These are phyloP conservation scores for Sarotherodon lohbergeri DNA, from an alignment of 2,113 vertebrate species.

Conservation along the genomic window DNA sequence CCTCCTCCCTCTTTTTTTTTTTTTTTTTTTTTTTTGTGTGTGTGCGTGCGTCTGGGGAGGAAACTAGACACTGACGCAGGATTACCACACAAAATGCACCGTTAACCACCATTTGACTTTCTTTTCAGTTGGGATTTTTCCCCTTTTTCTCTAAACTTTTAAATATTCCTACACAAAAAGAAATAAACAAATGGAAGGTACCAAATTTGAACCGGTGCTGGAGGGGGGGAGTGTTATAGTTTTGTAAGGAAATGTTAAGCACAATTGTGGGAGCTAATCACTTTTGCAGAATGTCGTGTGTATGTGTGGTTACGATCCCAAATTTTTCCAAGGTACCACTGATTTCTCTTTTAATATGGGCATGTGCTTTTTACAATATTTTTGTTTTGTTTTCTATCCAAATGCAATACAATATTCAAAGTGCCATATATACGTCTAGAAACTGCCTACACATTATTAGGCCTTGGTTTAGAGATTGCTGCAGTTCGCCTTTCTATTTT, in stretches of 20 bases:
- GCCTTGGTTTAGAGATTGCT: constrained; percentile 72
- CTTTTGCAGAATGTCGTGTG: constrained; percentile 56
- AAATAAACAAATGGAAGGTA: constrained; percentile 9
- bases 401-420: constrained; percentile 73
- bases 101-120: constrained; percentile 44
- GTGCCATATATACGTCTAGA: constrained; percentile 74
- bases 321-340: constrained; percentile 58
- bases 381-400: constrained; percentile 64
- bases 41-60: no score
- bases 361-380: constrained; percentile 68
- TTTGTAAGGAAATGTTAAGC: constrained; percentile 56
- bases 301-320: constrained; percentile 39
- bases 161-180: constrained; percentile 27
- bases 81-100: constrained; percentile 61
- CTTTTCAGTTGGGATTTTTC: constrained; percentile 17
- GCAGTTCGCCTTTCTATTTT: constrained; percentile 64
- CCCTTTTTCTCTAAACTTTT: constrained; percentile 14
- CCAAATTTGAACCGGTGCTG: constrained; percentile 51
- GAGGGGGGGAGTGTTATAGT: constrained; percentile 34
- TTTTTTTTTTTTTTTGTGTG: no score
- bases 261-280: constrained; percentile 59
- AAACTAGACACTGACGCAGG: no score
- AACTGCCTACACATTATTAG: constrained; percentile 75
- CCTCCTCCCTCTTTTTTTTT: no score
- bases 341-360: constrained; percentile 65